Percentiles rank a stretch among this genome's conserved stretches.
Conservation (phyloP, 2,888 invertebrate genomes). For the Mesoligia furuncula region DNA sequence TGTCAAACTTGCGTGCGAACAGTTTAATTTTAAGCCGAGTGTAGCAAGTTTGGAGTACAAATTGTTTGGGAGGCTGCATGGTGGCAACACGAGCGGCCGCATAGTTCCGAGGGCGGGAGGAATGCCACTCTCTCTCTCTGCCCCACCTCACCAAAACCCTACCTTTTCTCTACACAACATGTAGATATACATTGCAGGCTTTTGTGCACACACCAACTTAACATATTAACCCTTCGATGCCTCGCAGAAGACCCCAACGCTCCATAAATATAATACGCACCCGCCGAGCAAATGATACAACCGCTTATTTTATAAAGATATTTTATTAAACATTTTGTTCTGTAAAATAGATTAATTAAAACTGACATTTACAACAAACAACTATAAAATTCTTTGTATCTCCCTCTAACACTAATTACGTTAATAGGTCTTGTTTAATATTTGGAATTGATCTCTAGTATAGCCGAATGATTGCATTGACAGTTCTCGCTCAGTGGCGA, state of each 20-base stretch:
- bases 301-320: constrained; percentile 86
- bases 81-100: constrained; percentile 67
- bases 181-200: constrained; percentile 65
- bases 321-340: constrained; percentile 90
- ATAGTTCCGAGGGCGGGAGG: constrained; percentile 79
- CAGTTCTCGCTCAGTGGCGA: constrained; percentile 70
- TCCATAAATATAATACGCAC: constrained; percentile 49
- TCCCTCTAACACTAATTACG: constrained; percentile 85
- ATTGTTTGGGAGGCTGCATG: constrained; percentile 71
- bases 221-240: constrained; percentile 62
- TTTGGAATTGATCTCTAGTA: constrained; percentile 78
- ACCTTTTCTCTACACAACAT: constrained; percentile 71
- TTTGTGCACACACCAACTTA: constrained; percentile 66
- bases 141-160: constrained; percentile 72
- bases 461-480: constrained; percentile 73
- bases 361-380: constrained; percentile 90
- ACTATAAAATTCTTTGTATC: constrained; percentile 89
- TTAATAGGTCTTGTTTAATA: constrained; percentile 85
- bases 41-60: constrained; percentile 63
- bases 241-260: constrained; percentile 43
- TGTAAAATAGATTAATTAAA: constrained; percentile 90
- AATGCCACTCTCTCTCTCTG: constrained; percentile 73
- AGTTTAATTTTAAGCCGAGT: constrained; percentile 62
- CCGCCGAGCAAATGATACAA: constrained; percentile 69
- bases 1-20: constrained; percentile 59